These are phyloP conservation scores for Mythimna vitellina DNA, from an alignment of 2,888 invertebrate species.

Conservation along the genomic window DNA sequence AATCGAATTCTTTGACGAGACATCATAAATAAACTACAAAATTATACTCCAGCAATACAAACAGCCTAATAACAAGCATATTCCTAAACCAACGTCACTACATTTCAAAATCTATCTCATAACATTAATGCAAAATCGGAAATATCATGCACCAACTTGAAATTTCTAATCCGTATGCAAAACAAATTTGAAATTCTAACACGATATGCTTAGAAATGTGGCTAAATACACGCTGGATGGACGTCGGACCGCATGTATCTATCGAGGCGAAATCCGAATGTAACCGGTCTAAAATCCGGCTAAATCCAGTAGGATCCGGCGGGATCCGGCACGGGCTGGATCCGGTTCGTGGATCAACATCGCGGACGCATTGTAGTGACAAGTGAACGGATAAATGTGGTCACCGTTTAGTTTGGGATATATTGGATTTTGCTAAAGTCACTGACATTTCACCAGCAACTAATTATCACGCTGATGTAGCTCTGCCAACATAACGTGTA, in stretches of 20 bases:
- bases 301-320: slow-evolving; percentile 69
- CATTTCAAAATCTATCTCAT: slow-evolving; percentile 29
- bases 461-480: slow-evolving; percentile 42
- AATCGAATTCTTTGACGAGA: slow-evolving; percentile 13
- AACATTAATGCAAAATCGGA: slow-evolving; percentile 49
- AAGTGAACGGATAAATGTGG: slow-evolving; percentile 60
- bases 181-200: slow-evolving; percentile 66
- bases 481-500: slow-evolving; percentile 6
- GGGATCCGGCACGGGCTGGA: slow-evolving; percentile 67
- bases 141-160: slow-evolving; percentile 41
- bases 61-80: slow-evolving; percentile 16
- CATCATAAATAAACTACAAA: slow-evolving; percentile 29
- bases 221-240: slow-evolving; percentile 69
- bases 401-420: slow-evolving; percentile 55
- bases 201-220: slow-evolving; percentile 66
- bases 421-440: slow-evolving; percentile 58
- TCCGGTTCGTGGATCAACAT: slow-evolving; percentile 73
- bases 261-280: slow-evolving; percentile 75
- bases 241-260: slow-evolving; percentile 72
- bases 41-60: slow-evolving; percentile 38
- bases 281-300: slow-evolving; percentile 72
- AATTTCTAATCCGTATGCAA: slow-evolving; percentile 57
- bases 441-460: slow-evolving; percentile 26
- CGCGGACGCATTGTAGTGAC: slow-evolving; percentile 58
- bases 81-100: slow-evolving; percentile 18